These are phyloP conservation scores for Pimephales promelas DNA, from an alignment of 2,113 vertebrate species.

Conservation along the genomic window DNA sequence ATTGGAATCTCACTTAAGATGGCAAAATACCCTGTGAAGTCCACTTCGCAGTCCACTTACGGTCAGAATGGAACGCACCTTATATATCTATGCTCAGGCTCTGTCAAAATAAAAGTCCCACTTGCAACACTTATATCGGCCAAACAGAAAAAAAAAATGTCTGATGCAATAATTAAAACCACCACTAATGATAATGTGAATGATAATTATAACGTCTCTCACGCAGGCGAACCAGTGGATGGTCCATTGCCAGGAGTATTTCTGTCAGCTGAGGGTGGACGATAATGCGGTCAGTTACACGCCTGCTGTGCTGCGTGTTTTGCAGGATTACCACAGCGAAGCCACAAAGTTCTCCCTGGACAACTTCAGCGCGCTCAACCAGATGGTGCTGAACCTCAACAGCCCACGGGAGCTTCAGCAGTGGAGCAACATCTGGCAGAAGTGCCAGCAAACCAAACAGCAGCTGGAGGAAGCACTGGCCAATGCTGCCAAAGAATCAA, in stretches of 20 bases:
- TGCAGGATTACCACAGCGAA: constrained; percentile 73
- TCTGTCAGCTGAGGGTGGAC: constrained; percentile 65
- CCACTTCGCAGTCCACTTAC: no score
- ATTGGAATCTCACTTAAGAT: no score
- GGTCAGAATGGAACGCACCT: no score
- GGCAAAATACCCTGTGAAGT: no score
- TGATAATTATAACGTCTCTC: not conserved
- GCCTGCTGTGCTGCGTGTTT: constrained; percentile 61
- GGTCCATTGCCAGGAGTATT: constrained; percentile 74
- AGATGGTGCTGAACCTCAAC: constrained; percentile 70
- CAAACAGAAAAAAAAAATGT: not conserved
- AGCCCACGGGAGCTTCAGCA: constrained; percentile 70
- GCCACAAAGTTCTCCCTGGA: constrained; percentile 76
- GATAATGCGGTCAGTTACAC: constrained; percentile 54
- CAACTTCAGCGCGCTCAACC: constrained; percentile 74
- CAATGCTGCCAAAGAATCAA: constrained; percentile 37
- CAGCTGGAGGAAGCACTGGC: constrained; percentile 70
- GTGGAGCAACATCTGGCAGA: constrained; percentile 74
- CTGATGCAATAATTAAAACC: not conserved
- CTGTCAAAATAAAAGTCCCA: not conserved
- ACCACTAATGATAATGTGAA: no score
- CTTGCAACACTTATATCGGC: not conserved
- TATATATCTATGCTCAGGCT: no score
- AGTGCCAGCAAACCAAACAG: constrained; percentile 73
- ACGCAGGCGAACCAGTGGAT: constrained; percentile 75